These are phyloP conservation scores for Nesoenas mayeri DNA, from an alignment of 2,113 vertebrate genomes.

Conservation along the genomic window DNA sequence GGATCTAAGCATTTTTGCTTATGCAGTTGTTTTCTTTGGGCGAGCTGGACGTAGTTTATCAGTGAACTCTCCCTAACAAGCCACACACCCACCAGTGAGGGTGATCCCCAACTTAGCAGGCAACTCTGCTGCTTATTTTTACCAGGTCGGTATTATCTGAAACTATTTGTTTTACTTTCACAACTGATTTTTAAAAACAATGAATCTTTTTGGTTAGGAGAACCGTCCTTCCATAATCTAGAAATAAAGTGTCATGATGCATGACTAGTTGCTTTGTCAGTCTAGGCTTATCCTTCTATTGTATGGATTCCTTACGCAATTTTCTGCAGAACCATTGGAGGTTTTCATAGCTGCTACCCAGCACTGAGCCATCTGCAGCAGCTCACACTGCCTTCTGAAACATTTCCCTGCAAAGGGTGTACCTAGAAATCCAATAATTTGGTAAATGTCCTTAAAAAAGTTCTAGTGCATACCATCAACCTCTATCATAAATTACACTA, in stretches of 20 bases:
- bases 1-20: not conserved
- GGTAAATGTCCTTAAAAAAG: not conserved
- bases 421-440: not conserved
- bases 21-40: not conserved
- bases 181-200: not conserved
- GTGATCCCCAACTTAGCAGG: not conserved
- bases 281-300: not conserved
- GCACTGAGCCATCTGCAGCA: not conserved
- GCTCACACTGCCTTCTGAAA: not conserved
- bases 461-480: not conserved
- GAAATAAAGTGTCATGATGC: not conserved
- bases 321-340: not conserved
- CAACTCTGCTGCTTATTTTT: not conserved
- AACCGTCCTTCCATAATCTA: not conserved
- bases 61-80: rapidly evolving
- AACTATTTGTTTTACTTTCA: not conserved
- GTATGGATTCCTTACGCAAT: not conserved
- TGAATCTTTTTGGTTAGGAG: not conserved
- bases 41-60: not conserved
- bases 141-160: not conserved
- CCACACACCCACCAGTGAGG: not conserved
- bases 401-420: not conserved
- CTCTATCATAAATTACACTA: not conserved
- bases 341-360: not conserved
- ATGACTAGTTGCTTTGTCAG: not conserved